Base-by-base conservation (phyloP, 2,888 invertebrate species). In the Catotricha subobsoleta region DNA sequence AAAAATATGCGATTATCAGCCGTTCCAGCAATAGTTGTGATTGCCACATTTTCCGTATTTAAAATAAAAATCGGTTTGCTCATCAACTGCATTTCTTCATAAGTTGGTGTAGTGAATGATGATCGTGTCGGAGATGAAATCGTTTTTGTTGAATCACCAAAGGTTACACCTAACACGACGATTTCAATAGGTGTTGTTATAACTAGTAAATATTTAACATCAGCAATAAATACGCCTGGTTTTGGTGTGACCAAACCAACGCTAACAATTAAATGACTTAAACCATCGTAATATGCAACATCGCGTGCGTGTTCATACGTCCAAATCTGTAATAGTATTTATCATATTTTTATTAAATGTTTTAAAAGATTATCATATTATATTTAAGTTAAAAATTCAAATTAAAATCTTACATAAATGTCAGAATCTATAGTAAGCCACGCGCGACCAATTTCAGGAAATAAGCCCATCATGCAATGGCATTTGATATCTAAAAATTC, bases 351-450 rank as follows among this genome's bases (percentile, higher is more conserved):
- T 18, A 23, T 27, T 31, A 27, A 13, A 18, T n/a, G n/a, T n/a
- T n/a, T n/a, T n/a, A n/a, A n/a, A n/a, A n/a, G n/a, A n/a, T n/a
- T n/a, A n/a, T n/a, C n/a, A n/a, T 18, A 40, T 30, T 12, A 27
- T 16, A 34, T n/a, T 25, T 23, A 28, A 34, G 5, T 19, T 9
- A n/a, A n/a, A n/a, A n/a, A n/a, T n/a, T 10, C n/a, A 33, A 15
- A 19, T 10, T 10, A 9, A 31, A 27, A 4, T 39, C 49, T 48
- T 27, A 95, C 76, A 67, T 92, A 98, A 50, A 98, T 83, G 65
- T 95, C 92, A 52, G 90, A 92, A 58, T 98, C 98, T 50, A 98
- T 88, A 5, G 92, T 88, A 42, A 98, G 67, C 95, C 95, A 98
- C 0, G 95, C 95, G 55, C 97, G 70, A 41, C 81, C 82, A 49